phyloP scores from a whole-genome alignment of 2,113 vertebrate species.

The Ceuthmochares aereus region DNA sequence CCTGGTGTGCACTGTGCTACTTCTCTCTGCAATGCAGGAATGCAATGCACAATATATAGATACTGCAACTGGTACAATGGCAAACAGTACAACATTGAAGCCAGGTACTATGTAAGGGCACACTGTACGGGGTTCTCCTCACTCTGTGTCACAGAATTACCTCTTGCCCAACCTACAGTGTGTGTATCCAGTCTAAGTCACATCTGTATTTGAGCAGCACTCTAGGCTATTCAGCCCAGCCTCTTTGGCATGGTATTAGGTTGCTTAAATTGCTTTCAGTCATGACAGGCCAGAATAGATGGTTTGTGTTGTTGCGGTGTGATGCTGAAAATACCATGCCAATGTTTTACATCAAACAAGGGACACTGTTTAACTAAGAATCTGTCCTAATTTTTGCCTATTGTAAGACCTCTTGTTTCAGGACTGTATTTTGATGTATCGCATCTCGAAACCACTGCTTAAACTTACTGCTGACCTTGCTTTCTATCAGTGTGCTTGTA shows the following conservation, averaged over 20 bases:
- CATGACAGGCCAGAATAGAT: not conserved
- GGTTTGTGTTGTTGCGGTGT: not conserved
- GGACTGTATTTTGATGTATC: fast-evolving
- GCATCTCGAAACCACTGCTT: not conserved
- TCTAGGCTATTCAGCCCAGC: not conserved
- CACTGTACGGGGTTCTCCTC: too few species aligned
- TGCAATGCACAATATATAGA: not conserved
- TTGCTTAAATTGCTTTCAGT: not conserved
- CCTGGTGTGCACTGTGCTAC: not conserved
- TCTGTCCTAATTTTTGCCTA: not conserved
- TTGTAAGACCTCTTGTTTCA: not conserved
- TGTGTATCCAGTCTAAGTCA: not conserved
- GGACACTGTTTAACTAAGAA: not conserved
- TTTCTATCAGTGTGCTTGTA: not conserved
- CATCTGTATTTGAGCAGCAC: not conserved
- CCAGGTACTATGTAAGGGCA: fast-evolving
- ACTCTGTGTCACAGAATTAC: not conserved
- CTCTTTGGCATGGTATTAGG: fast-evolving
- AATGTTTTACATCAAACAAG: not conserved
- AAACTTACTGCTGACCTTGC: not conserved
- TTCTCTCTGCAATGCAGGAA: not conserved
- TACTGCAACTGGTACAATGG: not conserved
- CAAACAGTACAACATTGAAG: not conserved
- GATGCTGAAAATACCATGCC: not conserved
- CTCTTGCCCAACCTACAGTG: fast-evolving